phyloP scores from a whole-genome alignment of 2,888 invertebrate species.

The Philereme vetulata region DNA sequence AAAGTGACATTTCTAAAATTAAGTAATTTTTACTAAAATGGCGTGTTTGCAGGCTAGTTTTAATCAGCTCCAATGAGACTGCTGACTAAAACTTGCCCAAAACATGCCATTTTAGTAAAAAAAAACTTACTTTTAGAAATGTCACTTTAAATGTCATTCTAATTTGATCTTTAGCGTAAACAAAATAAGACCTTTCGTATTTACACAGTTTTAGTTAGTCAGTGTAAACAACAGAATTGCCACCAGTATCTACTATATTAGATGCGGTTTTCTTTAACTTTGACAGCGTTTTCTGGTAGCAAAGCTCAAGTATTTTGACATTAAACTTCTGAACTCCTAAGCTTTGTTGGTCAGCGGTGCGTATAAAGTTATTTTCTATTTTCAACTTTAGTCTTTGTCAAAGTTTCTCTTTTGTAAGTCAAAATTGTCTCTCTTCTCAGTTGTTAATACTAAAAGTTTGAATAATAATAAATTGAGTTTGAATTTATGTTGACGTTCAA shows the following conservation, averaged over 20 bases:
- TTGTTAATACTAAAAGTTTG: neutral
- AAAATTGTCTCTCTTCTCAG: constrained; percentile 2
- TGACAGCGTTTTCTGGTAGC: constrained; percentile 6
- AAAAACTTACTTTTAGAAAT: no score
- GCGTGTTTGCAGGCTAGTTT: no score
- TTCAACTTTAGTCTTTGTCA: constrained; percentile 23
- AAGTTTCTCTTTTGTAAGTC: constrained; percentile 20
- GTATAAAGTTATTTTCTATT: constrained; percentile 28
- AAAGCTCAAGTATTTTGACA: constrained; percentile 17
- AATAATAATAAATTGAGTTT: neutral
- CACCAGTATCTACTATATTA: neutral
- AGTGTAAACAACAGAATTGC: no score
- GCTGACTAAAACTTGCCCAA: no score
- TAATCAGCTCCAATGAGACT: no score
- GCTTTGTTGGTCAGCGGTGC: constrained; percentile 29
- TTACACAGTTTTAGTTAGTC: no score
- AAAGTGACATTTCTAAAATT: no score
- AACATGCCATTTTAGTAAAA: no score
- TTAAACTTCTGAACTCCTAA: constrained; percentile 31
- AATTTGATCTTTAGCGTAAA: no score
- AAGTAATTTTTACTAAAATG: no score
- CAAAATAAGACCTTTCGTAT: no score
- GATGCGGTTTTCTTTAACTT: neutral
- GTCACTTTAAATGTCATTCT: no score
- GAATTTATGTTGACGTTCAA: constrained; percentile 7